Conservation (phyloP, 2,113 vertebrate genomes). For the Anolis carolinensis region DNA sequence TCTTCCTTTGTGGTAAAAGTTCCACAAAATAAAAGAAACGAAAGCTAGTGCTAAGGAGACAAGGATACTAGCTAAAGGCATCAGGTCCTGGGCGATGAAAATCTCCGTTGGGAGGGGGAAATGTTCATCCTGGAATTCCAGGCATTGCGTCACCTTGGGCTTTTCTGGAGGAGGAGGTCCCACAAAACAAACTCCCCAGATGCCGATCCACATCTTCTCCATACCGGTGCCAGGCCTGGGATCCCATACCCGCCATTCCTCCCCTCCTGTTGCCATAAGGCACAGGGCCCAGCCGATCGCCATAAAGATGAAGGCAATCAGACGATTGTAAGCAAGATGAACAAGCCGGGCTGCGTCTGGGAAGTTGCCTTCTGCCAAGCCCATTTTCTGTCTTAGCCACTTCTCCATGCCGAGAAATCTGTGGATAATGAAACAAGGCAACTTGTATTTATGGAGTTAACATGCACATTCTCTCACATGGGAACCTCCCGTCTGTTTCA, state of each 20-base stretch:
- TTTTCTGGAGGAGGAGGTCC: too few species aligned
- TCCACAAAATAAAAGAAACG: slow-evolving; percentile 17
- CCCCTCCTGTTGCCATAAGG: slow-evolving; percentile 53
- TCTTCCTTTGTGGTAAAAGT: too few species aligned
- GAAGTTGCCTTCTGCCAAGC: slow-evolving; percentile 19
- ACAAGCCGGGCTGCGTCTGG: slow-evolving; percentile 58
- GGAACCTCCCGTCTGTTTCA: too few species aligned
- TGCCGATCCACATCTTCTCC: slow-evolving; percentile 77
- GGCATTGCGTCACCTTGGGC: too few species aligned
- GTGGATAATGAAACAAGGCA: slow-evolving; percentile 26
- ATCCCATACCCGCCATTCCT: slow-evolving; percentile 79
- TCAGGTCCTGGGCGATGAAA: too few species aligned
- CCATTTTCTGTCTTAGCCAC: background rate
- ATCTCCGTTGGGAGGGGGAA: too few species aligned
- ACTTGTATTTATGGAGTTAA: too few species aligned
- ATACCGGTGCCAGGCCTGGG: slow-evolving; percentile 64
- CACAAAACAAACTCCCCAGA: slow-evolving; percentile 76
- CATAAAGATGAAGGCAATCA: slow-evolving; percentile 66
- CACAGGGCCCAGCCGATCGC: slow-evolving; percentile 74
- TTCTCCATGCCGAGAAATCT: background rate
- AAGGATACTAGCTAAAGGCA: background rate
- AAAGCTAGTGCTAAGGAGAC: slow-evolving; percentile 61
- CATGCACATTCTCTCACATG: too few species aligned
- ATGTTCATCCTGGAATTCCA: too few species aligned
- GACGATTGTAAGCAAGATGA: slow-evolving; percentile 72